A percentile compares a stretch with the other conserved stretches of the same genome.
phyloP scores from a whole-genome alignment of 2,888 invertebrate genomes.

The Xanthia togata region DNA sequence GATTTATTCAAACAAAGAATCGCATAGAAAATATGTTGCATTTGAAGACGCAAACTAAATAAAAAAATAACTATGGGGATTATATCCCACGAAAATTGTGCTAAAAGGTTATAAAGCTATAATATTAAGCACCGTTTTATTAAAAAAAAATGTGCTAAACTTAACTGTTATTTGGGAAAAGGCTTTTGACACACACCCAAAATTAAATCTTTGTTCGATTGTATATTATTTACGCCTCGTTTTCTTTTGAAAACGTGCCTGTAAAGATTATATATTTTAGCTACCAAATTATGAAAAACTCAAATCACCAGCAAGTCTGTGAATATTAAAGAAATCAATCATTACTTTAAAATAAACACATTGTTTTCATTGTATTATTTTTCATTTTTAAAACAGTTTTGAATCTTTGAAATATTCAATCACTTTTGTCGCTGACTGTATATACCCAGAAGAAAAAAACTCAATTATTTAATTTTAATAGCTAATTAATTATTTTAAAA shows the following conservation, averaged over 20 bases:
- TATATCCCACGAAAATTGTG: conserved; percentile 61
- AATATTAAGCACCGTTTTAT: conserved; percentile 52
- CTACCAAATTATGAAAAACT: conserved; percentile 48
- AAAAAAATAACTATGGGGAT: conserved; percentile 54
- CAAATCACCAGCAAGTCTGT: conserved; percentile 8
- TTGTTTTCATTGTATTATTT: not conserved
- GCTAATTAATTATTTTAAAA: not conserved
- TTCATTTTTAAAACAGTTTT: not conserved
- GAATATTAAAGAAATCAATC: not conserved
- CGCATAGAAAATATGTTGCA: not conserved
- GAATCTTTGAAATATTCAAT: not conserved
- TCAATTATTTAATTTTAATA: not conserved
- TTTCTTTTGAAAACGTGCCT: conserved; percentile 10
- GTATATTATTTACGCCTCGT: not conserved
- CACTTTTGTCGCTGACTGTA: not conserved
- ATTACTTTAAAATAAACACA: not conserved
- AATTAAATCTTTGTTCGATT: not conserved
- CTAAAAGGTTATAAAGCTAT: conserved; percentile 42
- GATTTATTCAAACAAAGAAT: conserved; percentile 6
- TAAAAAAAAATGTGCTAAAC: conserved; percentile 38
- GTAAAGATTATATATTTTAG: conserved; percentile 33
- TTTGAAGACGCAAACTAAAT: conserved; percentile 34
- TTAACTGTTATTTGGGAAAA: conserved; percentile 24
- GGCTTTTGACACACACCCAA: not conserved
- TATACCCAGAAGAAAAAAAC: not conserved